phyloP scores from a whole-genome alignment of 1,140 invertebrate species.

The Listronotus oregonensis region DNA sequence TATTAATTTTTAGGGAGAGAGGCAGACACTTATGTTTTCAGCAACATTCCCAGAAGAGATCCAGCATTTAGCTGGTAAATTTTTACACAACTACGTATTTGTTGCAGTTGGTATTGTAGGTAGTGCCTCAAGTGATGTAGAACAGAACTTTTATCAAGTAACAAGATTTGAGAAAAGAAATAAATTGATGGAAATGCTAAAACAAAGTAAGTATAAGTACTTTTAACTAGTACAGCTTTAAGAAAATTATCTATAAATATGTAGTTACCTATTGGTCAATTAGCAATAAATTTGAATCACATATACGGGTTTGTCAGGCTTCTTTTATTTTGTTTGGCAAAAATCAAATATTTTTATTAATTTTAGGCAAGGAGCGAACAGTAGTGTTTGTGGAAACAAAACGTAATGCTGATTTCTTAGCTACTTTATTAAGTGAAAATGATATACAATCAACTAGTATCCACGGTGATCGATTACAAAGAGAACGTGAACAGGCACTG shows the following conservation, averaged over 20 bases:
- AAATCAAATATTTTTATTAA: too few relatives aligned
- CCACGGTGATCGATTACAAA: conserved; percentile 89
- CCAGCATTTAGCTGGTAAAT: conserved; percentile 75
- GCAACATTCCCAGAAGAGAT: conserved; percentile 89
- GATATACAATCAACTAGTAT: conserved; percentile 83
- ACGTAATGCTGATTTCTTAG: conserved; percentile 87
- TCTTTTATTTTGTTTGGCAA: too few relatives aligned
- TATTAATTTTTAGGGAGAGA: conserved; percentile 60
- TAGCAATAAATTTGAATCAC: too few relatives aligned
- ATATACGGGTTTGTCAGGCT: too few relatives aligned
- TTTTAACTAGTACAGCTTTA: too few relatives aligned
- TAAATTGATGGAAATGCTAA: conserved; percentile 73
- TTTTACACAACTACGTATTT: conserved; percentile 82
- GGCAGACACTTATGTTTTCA: conserved; percentile 90
- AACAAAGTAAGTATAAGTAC: conserved; percentile 57
- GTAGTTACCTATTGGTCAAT: too few relatives aligned
- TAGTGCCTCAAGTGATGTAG: conserved; percentile 87
- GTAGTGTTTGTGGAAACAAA: conserved; percentile 92
- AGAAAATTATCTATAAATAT: too few relatives aligned
- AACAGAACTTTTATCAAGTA: conserved; percentile 81
- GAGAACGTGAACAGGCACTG: conserved; percentile 87
- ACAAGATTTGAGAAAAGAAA: conserved; percentile 73
- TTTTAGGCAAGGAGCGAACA: conserved; percentile 60
- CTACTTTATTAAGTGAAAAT: conserved; percentile 61
- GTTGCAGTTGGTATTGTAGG: conserved; percentile 86